Conservation (phyloP, 2,888 invertebrate species). For the Pristionchus mayeri region DNA sequence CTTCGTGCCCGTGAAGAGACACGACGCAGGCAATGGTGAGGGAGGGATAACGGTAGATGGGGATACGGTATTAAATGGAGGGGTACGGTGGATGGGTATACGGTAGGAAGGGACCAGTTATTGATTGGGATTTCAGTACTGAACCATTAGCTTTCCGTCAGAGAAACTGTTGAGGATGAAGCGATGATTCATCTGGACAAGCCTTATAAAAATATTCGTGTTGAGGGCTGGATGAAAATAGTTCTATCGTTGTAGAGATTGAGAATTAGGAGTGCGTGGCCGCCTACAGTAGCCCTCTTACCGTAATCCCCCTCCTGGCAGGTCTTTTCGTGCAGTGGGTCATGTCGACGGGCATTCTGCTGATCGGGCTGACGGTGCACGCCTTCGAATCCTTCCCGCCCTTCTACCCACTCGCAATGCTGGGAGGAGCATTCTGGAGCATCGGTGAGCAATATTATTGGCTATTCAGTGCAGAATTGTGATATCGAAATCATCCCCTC, state of each 20-base stretch:
- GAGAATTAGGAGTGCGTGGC: too few relatives aligned
- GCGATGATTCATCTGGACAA: too few relatives aligned
- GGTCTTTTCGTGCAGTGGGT: conserved; percentile 80
- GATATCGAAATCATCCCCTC: too few relatives aligned
- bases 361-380: conserved; percentile 76
- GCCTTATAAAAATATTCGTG: too few relatives aligned
- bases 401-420: conserved; percentile 79
- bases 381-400: conserved; percentile 75
- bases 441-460: conserved; percentile 78
- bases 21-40: conserved; percentile 77
- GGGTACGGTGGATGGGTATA: background rate
- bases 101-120: too few relatives aligned
- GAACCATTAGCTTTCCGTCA: too few relatives aligned
- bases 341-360: conserved; percentile 77
- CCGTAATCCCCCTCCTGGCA: conserved; percentile 55
- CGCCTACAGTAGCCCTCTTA: too few relatives aligned
- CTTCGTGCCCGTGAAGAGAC: conserved; percentile 78
- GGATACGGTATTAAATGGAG: background rate
- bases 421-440: conserved; percentile 79
- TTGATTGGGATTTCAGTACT: too few relatives aligned
- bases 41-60: background rate
- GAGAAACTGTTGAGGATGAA: too few relatives aligned
- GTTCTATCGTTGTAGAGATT: too few relatives aligned
- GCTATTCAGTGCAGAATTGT: too few relatives aligned
- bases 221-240: too few relatives aligned